phyloP scores from a whole-genome alignment of 2,888 invertebrate genomes.

The Cephus pygmeus region DNA sequence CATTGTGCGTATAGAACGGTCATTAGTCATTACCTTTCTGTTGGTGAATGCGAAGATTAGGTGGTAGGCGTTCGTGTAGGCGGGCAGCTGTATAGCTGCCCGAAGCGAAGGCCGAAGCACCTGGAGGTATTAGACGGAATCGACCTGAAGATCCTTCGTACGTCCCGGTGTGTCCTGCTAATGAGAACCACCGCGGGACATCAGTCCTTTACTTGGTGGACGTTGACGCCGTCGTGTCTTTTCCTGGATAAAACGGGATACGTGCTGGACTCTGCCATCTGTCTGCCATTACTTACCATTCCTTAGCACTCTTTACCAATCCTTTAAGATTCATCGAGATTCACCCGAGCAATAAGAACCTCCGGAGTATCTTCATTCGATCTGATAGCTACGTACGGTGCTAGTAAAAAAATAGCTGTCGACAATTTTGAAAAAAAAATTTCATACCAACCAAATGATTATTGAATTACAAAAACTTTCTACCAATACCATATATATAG shows the following conservation, averaged over 20 bases:
- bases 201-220: slow-evolving; percentile 46
- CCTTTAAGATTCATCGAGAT: not conserved
- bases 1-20: slow-evolving; percentile 41
- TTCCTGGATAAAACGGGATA: slow-evolving; percentile 8
- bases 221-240: slow-evolving; percentile 44
- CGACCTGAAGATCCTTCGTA: slow-evolving; percentile 16
- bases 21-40: slow-evolving; percentile 56
- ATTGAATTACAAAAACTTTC: not conserved
- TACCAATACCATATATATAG: not conserved
- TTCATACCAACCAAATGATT: not conserved
- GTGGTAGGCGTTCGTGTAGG: slow-evolving; percentile 47
- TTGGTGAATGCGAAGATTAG: slow-evolving; percentile 34
- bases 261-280: not conserved
- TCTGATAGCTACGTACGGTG: not conserved
- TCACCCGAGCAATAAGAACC: not conserved
- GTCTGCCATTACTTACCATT: not conserved
- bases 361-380: not conserved
- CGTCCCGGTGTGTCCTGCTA: slow-evolving; percentile 47
- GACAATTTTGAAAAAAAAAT: not conserved
- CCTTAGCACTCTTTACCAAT: not conserved
- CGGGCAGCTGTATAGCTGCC: slow-evolving; percentile 29
- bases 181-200: slow-evolving; percentile 51
- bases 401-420: not conserved
- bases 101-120: slow-evolving; percentile 36
- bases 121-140: slow-evolving; percentile 46